Conservation (phyloP, 2,888 invertebrate species). For the Gymnoscelis rufifasciata region DNA sequence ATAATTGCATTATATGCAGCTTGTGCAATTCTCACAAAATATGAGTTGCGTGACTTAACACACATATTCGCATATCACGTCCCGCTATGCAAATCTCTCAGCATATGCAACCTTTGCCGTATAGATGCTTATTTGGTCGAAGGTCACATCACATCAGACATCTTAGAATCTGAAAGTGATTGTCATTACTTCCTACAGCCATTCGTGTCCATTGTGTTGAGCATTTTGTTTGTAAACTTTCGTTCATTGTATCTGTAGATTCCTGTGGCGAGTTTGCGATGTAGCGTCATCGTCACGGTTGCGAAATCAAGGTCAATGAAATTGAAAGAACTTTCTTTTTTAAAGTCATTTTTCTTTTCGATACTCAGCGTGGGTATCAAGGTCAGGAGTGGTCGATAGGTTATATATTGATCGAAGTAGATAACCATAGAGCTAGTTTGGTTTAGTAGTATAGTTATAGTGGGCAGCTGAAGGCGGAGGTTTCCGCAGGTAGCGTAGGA, state of each 20-base stretch:
- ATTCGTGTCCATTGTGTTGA: conserved; percentile 25
- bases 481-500: conserved; percentile 13
- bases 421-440: conserved; percentile 15
- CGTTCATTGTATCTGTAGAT: conserved; percentile 25
- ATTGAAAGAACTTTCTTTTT: conserved; percentile 62
- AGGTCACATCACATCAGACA: conserved; percentile 21
- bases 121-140: conserved; percentile 8
- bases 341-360: conserved; percentile 38
- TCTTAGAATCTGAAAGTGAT: conserved; percentile 13
- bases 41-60: no score
- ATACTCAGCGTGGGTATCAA: conserved; percentile 38
- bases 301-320: conserved; percentile 60
- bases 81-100: background rate
- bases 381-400: conserved; percentile 36
- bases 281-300: conserved; percentile 49
- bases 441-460: conserved; percentile 3
- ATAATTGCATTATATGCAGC: no score
- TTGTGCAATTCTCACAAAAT: no score
- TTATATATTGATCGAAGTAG: conserved; percentile 24
- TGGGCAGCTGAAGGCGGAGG: conserved; percentile 19
- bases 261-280: conserved; percentile 29
- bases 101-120: background rate
- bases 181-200: conserved; percentile 19
- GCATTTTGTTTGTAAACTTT: conserved; percentile 53
- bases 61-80: no score